Evolutionary conservation across 2,797 vertebrate genomes (phyloP).

Genomic region (Columba guinea): DNA sequence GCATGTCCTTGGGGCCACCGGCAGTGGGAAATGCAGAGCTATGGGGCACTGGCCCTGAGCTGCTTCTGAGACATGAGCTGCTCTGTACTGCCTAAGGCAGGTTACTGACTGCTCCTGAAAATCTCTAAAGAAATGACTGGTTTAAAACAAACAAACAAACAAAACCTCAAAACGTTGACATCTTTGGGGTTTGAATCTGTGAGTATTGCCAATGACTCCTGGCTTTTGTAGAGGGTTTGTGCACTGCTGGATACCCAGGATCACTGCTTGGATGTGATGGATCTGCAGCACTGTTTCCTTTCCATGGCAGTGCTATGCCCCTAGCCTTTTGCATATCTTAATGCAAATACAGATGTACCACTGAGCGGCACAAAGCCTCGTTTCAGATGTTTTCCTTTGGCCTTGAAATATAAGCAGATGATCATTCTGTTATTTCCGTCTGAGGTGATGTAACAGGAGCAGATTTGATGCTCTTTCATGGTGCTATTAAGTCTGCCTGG

Average conservation of each 20-base stretch:
- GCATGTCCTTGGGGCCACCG: fast-evolving
- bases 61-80: not conserved
- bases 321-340: not conserved
- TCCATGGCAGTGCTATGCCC: not conserved
- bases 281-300: not conserved
- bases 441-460: not conserved
- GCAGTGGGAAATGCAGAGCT: not conserved
- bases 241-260: not conserved
- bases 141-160: not conserved
- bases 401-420: not conserved
- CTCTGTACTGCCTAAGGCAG: not conserved
- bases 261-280: not conserved
- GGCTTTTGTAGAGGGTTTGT: not conserved
- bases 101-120: not conserved
- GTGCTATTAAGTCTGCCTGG: not conserved
- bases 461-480: not conserved
- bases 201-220: not conserved
- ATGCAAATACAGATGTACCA: not conserved
- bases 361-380: not conserved
- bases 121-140: not conserved
- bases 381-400: not conserved
- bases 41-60: not conserved
- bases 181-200: not conserved
- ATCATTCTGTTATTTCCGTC: not conserved
- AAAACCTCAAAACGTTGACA: not conserved